Percentiles rank a stretch among this genome's conserved stretches.
phyloP scores from a whole-genome alignment of 1,140 invertebrate species.

The Leptinotarsa defecta region DNA sequence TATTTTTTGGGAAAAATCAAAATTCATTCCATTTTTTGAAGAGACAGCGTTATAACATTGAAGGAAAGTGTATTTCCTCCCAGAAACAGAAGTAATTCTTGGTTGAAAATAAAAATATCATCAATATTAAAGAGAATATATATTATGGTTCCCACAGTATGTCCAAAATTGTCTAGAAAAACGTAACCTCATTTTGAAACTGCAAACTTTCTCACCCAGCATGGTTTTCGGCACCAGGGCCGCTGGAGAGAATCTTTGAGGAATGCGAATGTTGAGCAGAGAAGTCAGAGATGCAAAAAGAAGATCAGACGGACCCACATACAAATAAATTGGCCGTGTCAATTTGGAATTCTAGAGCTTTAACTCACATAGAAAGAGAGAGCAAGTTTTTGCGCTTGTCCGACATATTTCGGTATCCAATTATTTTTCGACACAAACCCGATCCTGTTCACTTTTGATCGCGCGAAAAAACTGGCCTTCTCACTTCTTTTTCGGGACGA shows the following conservation, averaged over 20 bases:
- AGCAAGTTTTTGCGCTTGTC: conserved; percentile 43
- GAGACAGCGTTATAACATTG: too few species aligned
- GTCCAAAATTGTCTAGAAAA: too few species aligned
- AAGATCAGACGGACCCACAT: conserved; percentile 40
- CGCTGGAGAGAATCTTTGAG: conserved; percentile 2
- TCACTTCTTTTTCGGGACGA: conserved; percentile 35
- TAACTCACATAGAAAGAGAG: conserved; percentile 46
- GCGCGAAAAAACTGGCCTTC: conserved; percentile 44
- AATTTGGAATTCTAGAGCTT: conserved; percentile 50
- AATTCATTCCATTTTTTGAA: too few species aligned
- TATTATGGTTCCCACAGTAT: too few species aligned
- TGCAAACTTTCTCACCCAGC: neutral
- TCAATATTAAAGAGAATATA: too few species aligned
- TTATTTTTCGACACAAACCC: conserved; percentile 50
- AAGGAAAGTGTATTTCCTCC: too few species aligned
- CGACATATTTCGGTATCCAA: conserved; percentile 47
- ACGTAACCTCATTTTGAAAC: neutral
- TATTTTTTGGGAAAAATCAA: too few species aligned
- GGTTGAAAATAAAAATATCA: too few species aligned
- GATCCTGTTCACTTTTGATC: conserved; percentile 46
- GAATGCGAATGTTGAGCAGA: conserved; percentile 28
- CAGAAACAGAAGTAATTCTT: too few species aligned
- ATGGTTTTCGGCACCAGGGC: neutral
- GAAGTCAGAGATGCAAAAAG: conserved; percentile 33
- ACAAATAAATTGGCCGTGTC: conserved; percentile 48